These are phyloP conservation scores for Norana najaformis DNA, from an alignment of 2,888 invertebrate species.

Conservation along the genomic window DNA sequence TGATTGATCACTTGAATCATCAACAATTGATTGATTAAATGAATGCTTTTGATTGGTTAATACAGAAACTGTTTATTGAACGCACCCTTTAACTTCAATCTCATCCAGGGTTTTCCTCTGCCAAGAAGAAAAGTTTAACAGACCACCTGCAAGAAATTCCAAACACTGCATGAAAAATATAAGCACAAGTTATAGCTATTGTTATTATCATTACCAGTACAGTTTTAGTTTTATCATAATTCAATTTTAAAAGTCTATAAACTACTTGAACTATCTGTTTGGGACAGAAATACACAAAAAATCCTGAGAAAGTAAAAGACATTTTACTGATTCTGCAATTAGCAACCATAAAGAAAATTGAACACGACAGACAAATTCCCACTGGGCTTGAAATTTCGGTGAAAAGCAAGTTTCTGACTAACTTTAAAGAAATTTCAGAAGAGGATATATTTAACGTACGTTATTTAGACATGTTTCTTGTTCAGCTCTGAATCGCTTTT, in stretches of 20 bases:
- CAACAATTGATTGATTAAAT: neutral
- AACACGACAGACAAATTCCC: no score
- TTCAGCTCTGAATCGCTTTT: neutral
- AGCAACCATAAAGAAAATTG: no score
- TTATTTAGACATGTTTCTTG: neutral
- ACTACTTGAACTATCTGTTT: no score
- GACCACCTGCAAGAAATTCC: constrained; percentile 30
- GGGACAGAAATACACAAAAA: no score
- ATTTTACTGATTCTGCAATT: no score
- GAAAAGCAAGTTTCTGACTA: no score
- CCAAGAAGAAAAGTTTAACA: constrained; percentile 38
- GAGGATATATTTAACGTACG: neutral
- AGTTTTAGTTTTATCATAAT: neutral
- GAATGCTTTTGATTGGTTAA: neutral
- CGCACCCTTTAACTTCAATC: neutral
- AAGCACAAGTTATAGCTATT: neutral
- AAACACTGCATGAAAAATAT: neutral
- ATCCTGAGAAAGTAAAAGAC: no score
- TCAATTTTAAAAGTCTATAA: no score
- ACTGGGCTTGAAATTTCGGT: no score
- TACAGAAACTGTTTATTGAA: neutral
- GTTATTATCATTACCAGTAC: neutral
- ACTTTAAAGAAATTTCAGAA: neutral
- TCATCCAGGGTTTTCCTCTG: neutral
- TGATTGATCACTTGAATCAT: neutral